These are phyloP conservation scores for Eidolon dupreanum DNA, from an alignment of 2,797 vertebrate genomes.

Conservation along the genomic window DNA sequence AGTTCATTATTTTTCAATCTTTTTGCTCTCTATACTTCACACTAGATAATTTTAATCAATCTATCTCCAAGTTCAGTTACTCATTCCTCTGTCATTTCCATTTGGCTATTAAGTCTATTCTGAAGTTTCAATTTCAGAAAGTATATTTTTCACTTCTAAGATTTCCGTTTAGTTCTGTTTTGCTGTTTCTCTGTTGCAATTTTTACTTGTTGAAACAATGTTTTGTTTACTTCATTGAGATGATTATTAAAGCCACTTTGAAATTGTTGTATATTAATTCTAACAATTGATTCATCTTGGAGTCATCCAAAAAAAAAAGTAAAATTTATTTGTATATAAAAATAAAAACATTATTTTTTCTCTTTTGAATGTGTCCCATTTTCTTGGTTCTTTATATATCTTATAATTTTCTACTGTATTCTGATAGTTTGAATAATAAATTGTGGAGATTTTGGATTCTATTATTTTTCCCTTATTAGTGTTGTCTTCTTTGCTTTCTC, in stretches of 20 bases:
- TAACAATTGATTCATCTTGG: background rate
- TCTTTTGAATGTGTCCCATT: background rate
- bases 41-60: background rate
- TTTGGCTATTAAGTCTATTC: background rate
- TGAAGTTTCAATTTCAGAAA: constrained; percentile 30
- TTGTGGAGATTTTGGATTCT: background rate
- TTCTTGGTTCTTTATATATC: background rate
- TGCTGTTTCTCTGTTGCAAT: background rate
- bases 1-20: background rate
- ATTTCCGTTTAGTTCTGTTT: background rate
- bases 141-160: background rate
- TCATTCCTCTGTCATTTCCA: background rate
- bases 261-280: background rate
- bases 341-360: background rate
- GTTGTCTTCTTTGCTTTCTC: background rate
- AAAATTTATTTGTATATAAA: too few species aligned
- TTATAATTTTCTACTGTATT: background rate
- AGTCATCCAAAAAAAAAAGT: background rate
- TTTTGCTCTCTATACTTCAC: background rate
- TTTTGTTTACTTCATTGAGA: background rate
- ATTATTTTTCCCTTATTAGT: background rate
- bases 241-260: background rate
- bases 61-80: background rate
- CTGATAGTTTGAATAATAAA: background rate
- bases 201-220: background rate